Base-by-base conservation (phyloP, 2,888 invertebrate species). In the Hyalella azteca region DNA sequence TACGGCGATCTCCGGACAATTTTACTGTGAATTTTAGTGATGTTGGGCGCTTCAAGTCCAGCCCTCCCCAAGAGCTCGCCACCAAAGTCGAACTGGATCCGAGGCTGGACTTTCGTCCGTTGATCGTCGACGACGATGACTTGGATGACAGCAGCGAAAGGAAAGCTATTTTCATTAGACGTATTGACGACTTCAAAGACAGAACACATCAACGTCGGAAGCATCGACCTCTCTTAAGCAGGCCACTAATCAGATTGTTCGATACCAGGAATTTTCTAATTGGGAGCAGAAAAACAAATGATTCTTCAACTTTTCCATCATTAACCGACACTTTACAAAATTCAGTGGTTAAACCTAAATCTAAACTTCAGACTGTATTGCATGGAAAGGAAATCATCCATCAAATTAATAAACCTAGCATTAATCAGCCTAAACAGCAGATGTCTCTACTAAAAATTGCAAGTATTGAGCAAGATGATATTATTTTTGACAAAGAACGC, bases 101-200 rank as follows among this genome's bases (percentile, higher is more conserved):
- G 3, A 15, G 15, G 45, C 45, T 15, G 7, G 36, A 36, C 22
- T 36, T 32, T n/a, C 29, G 66, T 29, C 36, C 5, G 39, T 13
- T 7, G 2, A 11, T 36, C 66, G 36, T 66, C 2, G 36, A 32
- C 36, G 66, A 66, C n/a, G 66, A 36, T 15, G 13, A 19, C n/a
- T 36, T 66, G 19, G 66, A 36, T 15, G 39, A 66, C 19, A 66
- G 66, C 66, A 66, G 29, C 39, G 66, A 66, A 66, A 22, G 66
- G 36, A 66, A 66, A 19, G 66, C 66, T 15, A 32, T 66, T 36
- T 66, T 66, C 66, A 66, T 66, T 19, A 32, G 66, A 5, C 66
- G 66, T 13, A 66, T 66, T 36, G 66, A 66, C 19, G 66, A 39
- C 39, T 36, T 66, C 9, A 36, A 19, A 66, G 66, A 66, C 66